phyloP scores from a whole-genome alignment of 2,888 invertebrate species.

The Latheticus oryzae region DNA sequence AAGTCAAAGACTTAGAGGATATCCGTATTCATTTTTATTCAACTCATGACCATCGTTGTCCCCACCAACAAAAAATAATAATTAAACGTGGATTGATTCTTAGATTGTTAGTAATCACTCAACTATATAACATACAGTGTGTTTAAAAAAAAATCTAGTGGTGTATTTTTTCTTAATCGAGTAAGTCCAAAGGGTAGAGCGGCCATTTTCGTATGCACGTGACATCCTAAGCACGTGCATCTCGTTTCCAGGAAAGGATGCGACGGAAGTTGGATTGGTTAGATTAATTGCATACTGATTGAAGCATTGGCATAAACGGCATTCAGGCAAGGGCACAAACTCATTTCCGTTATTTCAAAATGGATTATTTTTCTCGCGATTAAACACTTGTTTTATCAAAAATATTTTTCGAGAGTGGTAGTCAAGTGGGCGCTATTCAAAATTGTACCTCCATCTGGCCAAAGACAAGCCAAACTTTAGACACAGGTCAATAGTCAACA shows the following conservation, averaged over 20 bases:
- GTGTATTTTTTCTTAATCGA: neutral
- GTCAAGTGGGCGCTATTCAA: constrained; percentile 5
- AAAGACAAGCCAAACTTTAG: constrained; percentile 7
- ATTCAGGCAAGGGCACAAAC: too few species aligned
- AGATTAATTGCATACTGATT: constrained; percentile 38
- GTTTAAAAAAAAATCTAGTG: neutral
- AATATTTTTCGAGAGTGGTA: constrained; percentile 1
- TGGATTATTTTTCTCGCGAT: constrained; percentile 23
- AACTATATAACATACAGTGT: constrained; percentile 8
- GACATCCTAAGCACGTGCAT: constrained; percentile 63
- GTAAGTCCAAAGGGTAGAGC: constrained; percentile 14
- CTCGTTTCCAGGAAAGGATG: constrained; percentile 62
- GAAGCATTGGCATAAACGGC: constrained; percentile 45
- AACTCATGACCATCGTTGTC: constrained; percentile 43
- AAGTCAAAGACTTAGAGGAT: constrained; percentile 43
- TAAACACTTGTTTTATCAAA: too few species aligned
- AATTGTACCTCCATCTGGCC: constrained; percentile 17
- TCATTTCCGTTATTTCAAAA: too few species aligned
- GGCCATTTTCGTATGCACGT: constrained; percentile 48
- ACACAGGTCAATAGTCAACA: constrained; percentile 19
- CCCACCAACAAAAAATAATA: too few species aligned
- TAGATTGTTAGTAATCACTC: constrained; percentile 17
- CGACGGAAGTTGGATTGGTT: constrained; percentile 55
- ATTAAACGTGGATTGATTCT: constrained; percentile 23
- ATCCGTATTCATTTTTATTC: constrained; percentile 44